Base-by-base conservation (phyloP, 2,113 vertebrate species). In the Oceanodroma tethys region DNA sequence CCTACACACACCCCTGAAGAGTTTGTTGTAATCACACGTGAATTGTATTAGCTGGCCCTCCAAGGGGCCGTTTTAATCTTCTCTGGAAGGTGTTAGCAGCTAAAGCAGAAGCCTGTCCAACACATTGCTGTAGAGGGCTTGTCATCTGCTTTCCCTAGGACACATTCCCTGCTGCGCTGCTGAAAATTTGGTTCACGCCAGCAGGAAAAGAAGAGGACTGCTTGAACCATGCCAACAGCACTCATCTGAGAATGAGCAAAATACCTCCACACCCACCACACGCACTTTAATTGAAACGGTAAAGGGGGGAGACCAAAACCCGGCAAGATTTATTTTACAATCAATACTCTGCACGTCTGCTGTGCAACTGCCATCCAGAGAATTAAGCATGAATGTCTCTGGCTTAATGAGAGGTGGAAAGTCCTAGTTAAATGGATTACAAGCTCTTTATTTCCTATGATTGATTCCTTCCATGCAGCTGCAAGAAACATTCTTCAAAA, bases 361-460 rank as follows among this genome's bases (percentile, higher is more conserved):
- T 81, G 79, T 10, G 72, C 82, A 73, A 95, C 90, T 84, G 81
- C 93, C 75, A 26, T 34, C 88, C 95, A 89, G 80, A 93, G 96
- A 95, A 81, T 88, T 43, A 52, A 82, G 72, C 83, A 59, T 34
- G 59, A 92, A 86, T 22, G 86, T 63, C 82, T 86, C 75, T 55
- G 56, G 34, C 86, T 92, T 93, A 90, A 95, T 81, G 80, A 90
- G 83, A 96, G 92, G 73, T 91, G 92, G 97, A 93, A 95, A 96
- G 92, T 67, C 88, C 94, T 42, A 17, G 68, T 97, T 96, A 95
- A 96, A 92, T 67, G 65, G 60, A 92, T 97, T 95, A 96, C 80
- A 78, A 91, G 83, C 88, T 88, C 68, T 74, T 93, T 63, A 91
- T 95, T 96, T 86, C 75, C 80, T 56, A 48, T 56, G 90, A 95